Percentiles rank a stretch among this genome's conserved stretches.
These are phyloP conservation scores for Adoxophyes honmai DNA, from an alignment of 1,140 invertebrate species.

Conservation along the genomic window DNA sequence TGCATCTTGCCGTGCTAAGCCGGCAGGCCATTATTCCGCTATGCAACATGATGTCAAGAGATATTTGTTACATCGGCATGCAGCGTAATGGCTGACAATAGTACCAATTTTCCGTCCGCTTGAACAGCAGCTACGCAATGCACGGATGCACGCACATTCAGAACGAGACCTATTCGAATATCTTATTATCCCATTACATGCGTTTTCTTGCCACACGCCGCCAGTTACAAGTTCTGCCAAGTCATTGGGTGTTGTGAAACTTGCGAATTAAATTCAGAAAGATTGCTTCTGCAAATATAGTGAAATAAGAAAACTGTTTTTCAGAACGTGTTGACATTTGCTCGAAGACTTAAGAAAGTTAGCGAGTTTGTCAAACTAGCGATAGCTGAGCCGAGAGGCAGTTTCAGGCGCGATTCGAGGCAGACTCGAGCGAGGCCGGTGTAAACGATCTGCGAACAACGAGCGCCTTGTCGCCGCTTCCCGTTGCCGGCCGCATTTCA, in stretches of 20 bases:
- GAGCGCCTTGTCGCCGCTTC: slow-evolving; percentile 44
- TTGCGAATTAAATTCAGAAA: neutral
- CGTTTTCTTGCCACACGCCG: slow-evolving; percentile 4
- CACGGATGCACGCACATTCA: neutral
- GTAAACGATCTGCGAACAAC: slow-evolving; percentile 44
- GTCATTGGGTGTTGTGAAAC: neutral
- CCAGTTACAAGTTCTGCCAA: neutral
- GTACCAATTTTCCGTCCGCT: slow-evolving; percentile 20
- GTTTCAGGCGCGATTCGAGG: slow-evolving; percentile 20
- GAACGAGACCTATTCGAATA: neutral
- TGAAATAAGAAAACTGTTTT: no score
- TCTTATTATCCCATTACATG: slow-evolving; percentile 6
- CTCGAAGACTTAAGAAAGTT: neutral
- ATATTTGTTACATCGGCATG: slow-evolving; percentile 4
- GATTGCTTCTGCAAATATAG: neutral
- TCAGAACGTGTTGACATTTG: neutral
- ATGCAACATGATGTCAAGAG: neutral
- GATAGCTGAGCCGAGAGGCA: neutral
- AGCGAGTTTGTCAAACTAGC: neutral
- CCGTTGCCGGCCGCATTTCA: slow-evolving; percentile 49
- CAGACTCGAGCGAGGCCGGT: slow-evolving; percentile 19
- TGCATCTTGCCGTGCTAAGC: no score
- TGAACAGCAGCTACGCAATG: slow-evolving; percentile 11
- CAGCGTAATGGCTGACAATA: neutral
- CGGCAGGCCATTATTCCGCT: no score